Base-by-base conservation (phyloP, 2,888 invertebrate genomes). In the Xanthia icteritia region DNA sequence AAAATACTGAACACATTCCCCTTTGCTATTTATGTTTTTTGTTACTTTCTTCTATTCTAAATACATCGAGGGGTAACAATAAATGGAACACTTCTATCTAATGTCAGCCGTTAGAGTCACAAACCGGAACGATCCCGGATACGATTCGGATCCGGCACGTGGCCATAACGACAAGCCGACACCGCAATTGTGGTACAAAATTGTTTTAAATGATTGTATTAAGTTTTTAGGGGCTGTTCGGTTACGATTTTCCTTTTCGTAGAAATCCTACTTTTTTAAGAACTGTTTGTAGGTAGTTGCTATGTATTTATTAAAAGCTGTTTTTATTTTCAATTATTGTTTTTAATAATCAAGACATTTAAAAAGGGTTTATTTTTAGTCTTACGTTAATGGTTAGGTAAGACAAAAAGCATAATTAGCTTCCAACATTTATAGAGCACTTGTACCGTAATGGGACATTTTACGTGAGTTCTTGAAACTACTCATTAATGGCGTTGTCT, bases 141-240 rank as follows among this genome's bases (percentile, higher is more conserved):
- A 83, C 88, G 79, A 72, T 81, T 82, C 83, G 86, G 87, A 83
- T 76, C 78, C 82, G 86, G 77, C 91, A 88, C 91, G 91, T 90
- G 91, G 70, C 88, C 17, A 42, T 75, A 83, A 81, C 89, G 80
- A 85, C 86, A 73, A 78, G 77, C 86, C 87, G 77, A 73, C 75
- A 83, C 87, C 87, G 82, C 88, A 89, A 78, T 81, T 61, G 78
- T 73, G 71, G 64, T 72, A 65, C 65, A 81, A 88, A 86, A 86
- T 85, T 86, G 82, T 83, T 89, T 88, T 81, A 83, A 86, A 88
- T 76, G 79, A 75, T 84, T 78, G 77, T 75, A 88, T 84, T 79
- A 79, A 81, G 81, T 79, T 80, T 76, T 76, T 74, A 79, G 79
- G 89, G 84, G 69, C 48, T 66, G 73, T 75, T 75, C 54, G 68